Evolutionary conservation across 1,140 invertebrate species (phyloP), one percentile per base, ranked within the genome.

Genomic region (Drosophila repleta): DNA sequence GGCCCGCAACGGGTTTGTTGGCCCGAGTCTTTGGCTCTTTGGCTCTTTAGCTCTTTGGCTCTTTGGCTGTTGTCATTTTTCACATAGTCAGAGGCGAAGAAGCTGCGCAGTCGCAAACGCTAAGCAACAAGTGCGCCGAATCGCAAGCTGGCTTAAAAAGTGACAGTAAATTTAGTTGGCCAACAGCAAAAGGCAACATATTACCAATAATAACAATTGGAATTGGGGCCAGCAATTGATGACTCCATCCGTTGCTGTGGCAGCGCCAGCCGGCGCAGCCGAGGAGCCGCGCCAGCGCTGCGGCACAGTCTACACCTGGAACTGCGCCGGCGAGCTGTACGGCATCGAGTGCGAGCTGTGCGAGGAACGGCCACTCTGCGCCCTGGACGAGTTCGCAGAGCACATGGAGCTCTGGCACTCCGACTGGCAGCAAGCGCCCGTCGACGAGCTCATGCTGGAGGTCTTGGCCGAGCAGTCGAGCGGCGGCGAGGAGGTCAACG

Each of bases 371-470:
- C 84, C 89, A 0, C 41, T 90, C 4, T 90, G 89, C 35, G 75
- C 84, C 6, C 64, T 90, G 4, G 61, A 73, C 20, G 90, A 90
- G 32, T 90, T 90, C 18, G 65, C 84, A 0, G 76, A 87, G 46
- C 90, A 90, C 49, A 90, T 90, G 90, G 70, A 89, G 6, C 45
- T 90, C 1, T 90, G 89, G 89, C 90, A 90, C 26, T 69, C 71
- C 13, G 78, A 87, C 21, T 90, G 90, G 90, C 66, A 72, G 43
- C 49, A 61, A 20, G 43, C 49, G 10, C 57, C 84, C 15, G 83
- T 77, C 24, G 84, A 88, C 45, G 84, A 87, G 8, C 83, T 87
- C 1, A 87, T 87, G 83, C 83, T 82, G 45, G 83, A 87, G 46
- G 83, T 87, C 45, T 63, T 87, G 6, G 83, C 83, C 32, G 83